Conservation (phyloP, 2,113 vertebrate species). For the Corythoichthys intestinalis region DNA sequence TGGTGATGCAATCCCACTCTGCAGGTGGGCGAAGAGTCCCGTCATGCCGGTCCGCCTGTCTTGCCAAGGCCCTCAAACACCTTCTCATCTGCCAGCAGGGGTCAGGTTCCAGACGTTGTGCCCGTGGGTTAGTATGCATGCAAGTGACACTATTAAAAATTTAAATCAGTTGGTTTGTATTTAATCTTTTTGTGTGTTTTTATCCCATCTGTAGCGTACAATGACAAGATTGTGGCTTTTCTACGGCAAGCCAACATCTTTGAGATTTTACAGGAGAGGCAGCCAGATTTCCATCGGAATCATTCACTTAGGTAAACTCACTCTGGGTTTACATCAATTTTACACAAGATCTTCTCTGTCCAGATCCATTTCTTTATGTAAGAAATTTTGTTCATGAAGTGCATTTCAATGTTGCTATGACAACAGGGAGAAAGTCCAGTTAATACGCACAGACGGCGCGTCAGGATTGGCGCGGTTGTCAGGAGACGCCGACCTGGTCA, state of each 20-base stretch:
- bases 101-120: conserved; percentile 86
- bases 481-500: conserved; percentile 90
- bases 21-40: conserved; percentile 77
- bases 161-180: not conserved
- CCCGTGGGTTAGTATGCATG: conserved; percentile 82
- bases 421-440: conserved; percentile 91
- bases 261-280: conserved; percentile 94
- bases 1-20: not conserved
- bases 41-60: conserved; percentile 82
- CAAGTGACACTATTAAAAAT: not conserved
- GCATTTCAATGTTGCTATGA: conserved; percentile 5
- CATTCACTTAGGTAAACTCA: conserved; percentile 87
- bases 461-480: conserved; percentile 87
- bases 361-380: not conserved
- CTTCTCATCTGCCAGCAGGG: conserved; percentile 82
- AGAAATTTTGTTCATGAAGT: not conserved
- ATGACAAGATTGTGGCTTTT: conserved; percentile 96
- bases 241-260: conserved; percentile 92
- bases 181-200: not conserved
- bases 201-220: conserved; percentile 80
- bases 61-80: conserved; percentile 87
- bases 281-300: conserved; percentile 88
- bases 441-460: conserved; percentile 87
- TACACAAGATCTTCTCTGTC: not conserved
- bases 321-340: not conserved